Evolutionary conservation across 2,888 invertebrate genomes (phyloP).

Genomic region (Leucoma salicis): DNA sequence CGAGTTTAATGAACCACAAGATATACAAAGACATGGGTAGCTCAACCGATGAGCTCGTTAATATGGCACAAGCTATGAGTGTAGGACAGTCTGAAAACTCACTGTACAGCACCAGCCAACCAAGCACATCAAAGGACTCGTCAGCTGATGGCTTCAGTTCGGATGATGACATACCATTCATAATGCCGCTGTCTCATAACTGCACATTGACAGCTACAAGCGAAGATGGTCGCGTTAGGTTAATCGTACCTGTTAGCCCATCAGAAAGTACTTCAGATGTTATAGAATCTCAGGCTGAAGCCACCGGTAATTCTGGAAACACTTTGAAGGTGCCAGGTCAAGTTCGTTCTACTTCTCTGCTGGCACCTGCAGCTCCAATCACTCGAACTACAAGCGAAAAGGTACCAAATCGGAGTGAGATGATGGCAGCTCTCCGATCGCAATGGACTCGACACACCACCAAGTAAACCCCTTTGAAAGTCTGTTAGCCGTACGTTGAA

Average conservation of each 20-base stretch:
- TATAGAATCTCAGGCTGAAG: slow-evolving; percentile 47
- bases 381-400: slow-evolving; percentile 92
- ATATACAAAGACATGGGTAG: slow-evolving; percentile 45
- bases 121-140: slow-evolving; percentile 75
- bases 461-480: slow-evolving; percentile 77
- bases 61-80: slow-evolving; percentile 61
- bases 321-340: slow-evolving; percentile 79
- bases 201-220: slow-evolving; percentile 84
- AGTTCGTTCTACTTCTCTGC: slow-evolving; percentile 44
- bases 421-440: slow-evolving; percentile 91
- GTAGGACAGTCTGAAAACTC: slow-evolving; percentile 63
- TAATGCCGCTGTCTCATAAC: slow-evolving; percentile 85
- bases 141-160: slow-evolving; percentile 61
- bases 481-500: background rate
- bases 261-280: slow-evolving; percentile 63
- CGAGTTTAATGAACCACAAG: slow-evolving; percentile 50
- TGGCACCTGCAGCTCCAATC: slow-evolving; percentile 84
- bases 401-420: slow-evolving; percentile 91
- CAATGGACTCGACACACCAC: slow-evolving; percentile 95
- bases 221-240: slow-evolving; percentile 82
- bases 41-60: slow-evolving; percentile 46
- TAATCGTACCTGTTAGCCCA: slow-evolving; percentile 84
- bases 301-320: slow-evolving; percentile 57
- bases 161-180: slow-evolving; percentile 81
- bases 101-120: slow-evolving; percentile 60